Percentiles rank a stretch among this genome's conserved stretches.
These are phyloP conservation scores for Halcyon badia DNA, from an alignment of 2,797 vertebrate genomes.

Conservation along the genomic window DNA sequence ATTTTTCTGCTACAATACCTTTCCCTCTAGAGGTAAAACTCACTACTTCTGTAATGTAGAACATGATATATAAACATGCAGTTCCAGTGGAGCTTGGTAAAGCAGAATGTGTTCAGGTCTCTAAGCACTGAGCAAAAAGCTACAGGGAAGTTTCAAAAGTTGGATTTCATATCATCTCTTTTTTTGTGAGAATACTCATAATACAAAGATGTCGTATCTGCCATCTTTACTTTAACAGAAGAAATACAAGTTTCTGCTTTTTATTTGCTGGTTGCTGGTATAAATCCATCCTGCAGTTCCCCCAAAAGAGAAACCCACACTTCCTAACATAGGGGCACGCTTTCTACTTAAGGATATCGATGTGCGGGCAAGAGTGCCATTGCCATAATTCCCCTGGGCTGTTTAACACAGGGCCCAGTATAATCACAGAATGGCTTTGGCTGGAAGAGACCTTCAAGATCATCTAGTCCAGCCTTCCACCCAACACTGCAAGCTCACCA, in stretches of 20 bases:
- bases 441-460: too few species aligned
- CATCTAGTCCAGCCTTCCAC: too few species aligned
- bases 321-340: not conserved
- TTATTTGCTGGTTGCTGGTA: not conserved
- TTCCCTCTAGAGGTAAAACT: not conserved
- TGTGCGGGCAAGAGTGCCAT: not conserved
- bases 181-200: not conserved
- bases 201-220: not conserved
- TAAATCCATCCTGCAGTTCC: not conserved
- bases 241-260: not conserved
- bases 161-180: not conserved
- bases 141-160: not conserved
- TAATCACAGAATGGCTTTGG: too few species aligned
- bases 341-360: not conserved
- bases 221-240: not conserved
- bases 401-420: accelerated
- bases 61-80: not conserved
- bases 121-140: not conserved
- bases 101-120: not conserved
- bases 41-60: not conserved
- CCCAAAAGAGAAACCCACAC: not conserved
- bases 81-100: not conserved
- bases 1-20: not conserved
- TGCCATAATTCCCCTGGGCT: accelerated
- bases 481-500: too few species aligned